These are phyloP conservation scores for Exephanes ischioxanthus DNA, from an alignment of 2,888 invertebrate genomes.

Conservation along the genomic window DNA sequence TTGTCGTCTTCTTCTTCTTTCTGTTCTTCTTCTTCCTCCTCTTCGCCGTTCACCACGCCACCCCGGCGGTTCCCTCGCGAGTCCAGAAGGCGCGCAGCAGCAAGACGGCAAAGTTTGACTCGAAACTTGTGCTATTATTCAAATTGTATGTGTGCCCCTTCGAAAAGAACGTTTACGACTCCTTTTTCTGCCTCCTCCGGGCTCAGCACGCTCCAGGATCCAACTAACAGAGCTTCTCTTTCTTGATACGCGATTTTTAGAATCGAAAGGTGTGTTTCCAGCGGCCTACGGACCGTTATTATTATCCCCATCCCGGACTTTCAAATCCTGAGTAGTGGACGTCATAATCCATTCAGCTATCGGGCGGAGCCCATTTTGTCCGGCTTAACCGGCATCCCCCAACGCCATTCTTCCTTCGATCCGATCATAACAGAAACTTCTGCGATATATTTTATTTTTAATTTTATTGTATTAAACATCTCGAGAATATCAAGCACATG, in stretches of 20 bases:
- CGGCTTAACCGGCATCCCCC: conserved; percentile 20
- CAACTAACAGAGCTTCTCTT: conserved; percentile 29
- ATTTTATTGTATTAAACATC: conserved; percentile 12
- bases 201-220: conserved; percentile 2
- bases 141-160: conserved; percentile 64
- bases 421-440: conserved; percentile 17
- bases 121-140: conserved; percentile 68
- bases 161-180: conserved; percentile 67
- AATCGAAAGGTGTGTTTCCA: conserved; percentile 23
- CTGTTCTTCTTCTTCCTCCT: conserved; percentile 21
- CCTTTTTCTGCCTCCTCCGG: conserved; percentile 50
- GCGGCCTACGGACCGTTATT: conserved; percentile 17
- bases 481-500: conserved; percentile 10
- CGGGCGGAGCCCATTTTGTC: conserved; percentile 34
- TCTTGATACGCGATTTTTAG: conserved; percentile 1
- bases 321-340: conserved; percentile 48
- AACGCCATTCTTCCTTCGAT: conserved; percentile 18
- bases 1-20: conserved; percentile 36
- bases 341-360: conserved; percentile 45
- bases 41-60: conserved; percentile 45
- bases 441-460: conserved; percentile 8
- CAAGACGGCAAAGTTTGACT: conserved; percentile 66
- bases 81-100: conserved; percentile 58
- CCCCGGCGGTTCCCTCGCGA: conserved; percentile 38
- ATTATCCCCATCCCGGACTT: conserved; percentile 10